Percentiles rank a stretch among this genome's conserved stretches.
phyloP scores from a whole-genome alignment of 30 jellyfish, hydroid and myxozoan genomes.

The Hydra vulgaris region DNA sequence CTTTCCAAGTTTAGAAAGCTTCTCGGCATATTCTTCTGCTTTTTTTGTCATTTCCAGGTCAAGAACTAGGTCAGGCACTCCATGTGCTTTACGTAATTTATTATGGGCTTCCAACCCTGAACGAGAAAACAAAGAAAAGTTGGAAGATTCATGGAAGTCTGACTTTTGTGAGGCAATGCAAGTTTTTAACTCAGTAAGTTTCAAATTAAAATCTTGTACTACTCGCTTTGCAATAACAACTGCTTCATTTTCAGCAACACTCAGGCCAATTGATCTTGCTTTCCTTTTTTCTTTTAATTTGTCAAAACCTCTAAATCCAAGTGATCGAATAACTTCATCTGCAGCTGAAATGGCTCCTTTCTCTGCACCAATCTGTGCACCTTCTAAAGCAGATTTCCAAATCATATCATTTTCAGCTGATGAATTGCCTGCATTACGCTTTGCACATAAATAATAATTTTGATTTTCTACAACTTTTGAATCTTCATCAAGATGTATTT shows the following conservation, averaged over 20 bases:
- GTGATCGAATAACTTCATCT: constrained; percentile 15
- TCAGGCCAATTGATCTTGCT: constrained; percentile 18
- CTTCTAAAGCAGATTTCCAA: constrained; percentile 6
- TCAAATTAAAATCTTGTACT: not conserved
- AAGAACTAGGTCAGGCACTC: constrained; percentile 46
- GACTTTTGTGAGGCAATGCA: not conserved
- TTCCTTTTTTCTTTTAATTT: not conserved
- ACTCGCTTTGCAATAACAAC: constrained; percentile 1
- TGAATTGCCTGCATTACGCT: not conserved
- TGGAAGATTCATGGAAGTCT: not conserved
- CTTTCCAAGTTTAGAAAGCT: constrained; percentile 41
- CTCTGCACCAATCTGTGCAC: constrained; percentile 24
- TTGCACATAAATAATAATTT: not conserved
- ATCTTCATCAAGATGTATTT: not conserved
- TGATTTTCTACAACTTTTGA: not conserved
- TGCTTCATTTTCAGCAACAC: constrained; percentile 19
- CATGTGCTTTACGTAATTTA: constrained; percentile 69
- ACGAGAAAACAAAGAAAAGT: constrained; percentile 20
- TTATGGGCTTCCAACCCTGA: constrained; percentile 71
- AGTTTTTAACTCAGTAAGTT: not conserved
- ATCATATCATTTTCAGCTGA: not conserved
- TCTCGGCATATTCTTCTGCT: constrained; percentile 84
- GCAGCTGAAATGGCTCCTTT: constrained; percentile 36
- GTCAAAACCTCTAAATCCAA: constrained; percentile 9
- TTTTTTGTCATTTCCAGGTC: constrained; percentile 53